Evolutionary conservation across 1,140 invertebrate species (phyloP).

Genomic region (Drosophila sechellia): DNA sequence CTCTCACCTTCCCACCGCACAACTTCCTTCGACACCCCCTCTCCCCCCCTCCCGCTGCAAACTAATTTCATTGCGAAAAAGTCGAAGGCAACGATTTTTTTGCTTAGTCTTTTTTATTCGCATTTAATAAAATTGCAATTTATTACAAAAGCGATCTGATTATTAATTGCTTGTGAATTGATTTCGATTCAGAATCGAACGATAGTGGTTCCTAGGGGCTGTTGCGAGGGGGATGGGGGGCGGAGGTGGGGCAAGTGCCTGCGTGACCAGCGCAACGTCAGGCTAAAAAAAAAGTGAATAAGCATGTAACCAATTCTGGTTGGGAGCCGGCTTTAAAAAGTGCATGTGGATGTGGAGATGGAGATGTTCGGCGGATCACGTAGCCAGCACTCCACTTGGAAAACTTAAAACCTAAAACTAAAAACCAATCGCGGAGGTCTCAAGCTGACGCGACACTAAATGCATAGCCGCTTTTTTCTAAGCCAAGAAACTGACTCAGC

Average conservation of each 20-base stretch:
- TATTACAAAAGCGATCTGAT: constrained; percentile 78
- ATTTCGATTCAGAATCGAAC: constrained; percentile 52
- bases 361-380: constrained; percentile 47
- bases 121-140: constrained; percentile 75
- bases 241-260: constrained; percentile 7
- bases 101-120: constrained; percentile 47
- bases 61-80: constrained; percentile 58
- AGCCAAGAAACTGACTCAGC: constrained; percentile 45
- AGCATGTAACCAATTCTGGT: constrained; percentile 45
- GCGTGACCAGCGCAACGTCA: constrained; percentile 75
- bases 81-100: constrained; percentile 39
- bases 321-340: constrained; percentile 20
- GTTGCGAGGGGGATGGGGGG: background rate
- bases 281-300: constrained; percentile 5
- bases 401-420: constrained; percentile 4
- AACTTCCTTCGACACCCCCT: background rate
- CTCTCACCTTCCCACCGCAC: background rate
- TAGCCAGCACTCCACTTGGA: constrained; percentile 50
- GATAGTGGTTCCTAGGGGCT: constrained; percentile 12
- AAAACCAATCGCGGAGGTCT: constrained; percentile 5
- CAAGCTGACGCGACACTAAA: constrained; percentile 41
- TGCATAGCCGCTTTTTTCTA: constrained; percentile 4
- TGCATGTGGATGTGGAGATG: constrained; percentile 16
- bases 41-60: background rate
- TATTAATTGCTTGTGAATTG: constrained; percentile 78